phyloP scores from a whole-genome alignment of 2,797 vertebrate genomes.

The Darevskia mixta region DNA sequence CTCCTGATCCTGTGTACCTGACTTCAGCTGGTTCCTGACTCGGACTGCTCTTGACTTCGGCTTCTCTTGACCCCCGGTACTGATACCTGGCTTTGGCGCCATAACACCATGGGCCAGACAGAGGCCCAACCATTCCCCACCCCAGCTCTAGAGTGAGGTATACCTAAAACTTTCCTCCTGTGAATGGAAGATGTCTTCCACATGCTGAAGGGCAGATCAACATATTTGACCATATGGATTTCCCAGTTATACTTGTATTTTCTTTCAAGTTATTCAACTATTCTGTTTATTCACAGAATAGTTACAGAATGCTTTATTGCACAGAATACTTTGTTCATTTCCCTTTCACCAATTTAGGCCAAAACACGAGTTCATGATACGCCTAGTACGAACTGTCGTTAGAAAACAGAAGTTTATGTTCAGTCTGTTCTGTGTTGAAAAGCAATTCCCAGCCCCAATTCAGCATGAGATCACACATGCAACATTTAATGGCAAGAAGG shows the following conservation, averaged over 20 bases:
- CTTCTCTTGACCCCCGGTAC: too few species aligned
- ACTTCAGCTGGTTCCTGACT: too few species aligned
- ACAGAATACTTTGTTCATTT: constrained; percentile 58
- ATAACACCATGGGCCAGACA: neutral
- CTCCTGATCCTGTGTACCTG: too few species aligned
- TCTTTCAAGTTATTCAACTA: constrained; percentile 31
- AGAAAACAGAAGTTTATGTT: constrained; percentile 41
- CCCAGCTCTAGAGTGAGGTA: neutral
- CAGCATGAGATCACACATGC: constrained; percentile 30
- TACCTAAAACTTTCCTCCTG: neutral
- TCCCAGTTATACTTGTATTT: constrained; percentile 45
- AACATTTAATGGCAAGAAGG: constrained; percentile 34
- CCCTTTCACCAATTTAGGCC: constrained; percentile 50
- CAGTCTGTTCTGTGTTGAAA: constrained; percentile 46
- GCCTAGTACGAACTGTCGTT: constrained; percentile 5
- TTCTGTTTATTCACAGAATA: constrained; percentile 5
- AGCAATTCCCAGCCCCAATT: constrained; percentile 44
- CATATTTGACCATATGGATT: neutral
- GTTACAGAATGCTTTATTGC: constrained; percentile 44
- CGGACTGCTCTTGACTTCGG: too few species aligned
- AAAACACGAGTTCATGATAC: constrained; percentile 48
- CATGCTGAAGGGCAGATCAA: neutral
- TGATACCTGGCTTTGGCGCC: too few species aligned
- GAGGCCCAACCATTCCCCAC: neutral
- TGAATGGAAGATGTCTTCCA: neutral